Base-by-base conservation (phyloP, 37 sponge, comb jelly and placozoan species). In the Cliona cf. orientalis region DNA sequence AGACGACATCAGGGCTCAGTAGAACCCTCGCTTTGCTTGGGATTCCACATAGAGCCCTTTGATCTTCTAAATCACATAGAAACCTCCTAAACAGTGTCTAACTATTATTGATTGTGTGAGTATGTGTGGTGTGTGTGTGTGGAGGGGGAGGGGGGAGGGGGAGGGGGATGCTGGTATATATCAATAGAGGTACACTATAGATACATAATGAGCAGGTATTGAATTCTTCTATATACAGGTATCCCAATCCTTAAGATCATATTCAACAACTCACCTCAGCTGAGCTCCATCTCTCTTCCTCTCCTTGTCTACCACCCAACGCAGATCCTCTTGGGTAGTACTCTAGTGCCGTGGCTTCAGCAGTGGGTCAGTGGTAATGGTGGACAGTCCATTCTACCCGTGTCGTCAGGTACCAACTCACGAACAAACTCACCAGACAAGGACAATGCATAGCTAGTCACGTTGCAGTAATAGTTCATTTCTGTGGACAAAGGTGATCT, bases 181-280 rank as follows among this genome's bases (percentile, higher is more conserved):
- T n/a, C n/a, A n/a, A n/a, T n/a, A n/a, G n/a, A n/a, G n/a, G 38
- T 31, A 49, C 19, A 38, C 12, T 62, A n/a, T 14, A 6, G 12
- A 62, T 6, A 62, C 7, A 23, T 26, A 25, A 25, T 62, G 64
- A 19, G 17, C 32, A 65, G 23, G 11, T 42, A 33, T 12, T 74
- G 23, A n/a, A 57, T 37, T 68, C 14, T 39, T 14, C 32, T 71
- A 23, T 28, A 29, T 66, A 25, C 63, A 95, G 96, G 99, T 60
- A 93, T 98, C 69, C 99, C 99, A 21, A 96, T 98, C 65, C 58
- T 98, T 46, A 91, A 96, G 84, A 94, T 96, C 19, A 86, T 98
- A 56, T 98, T 91, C 46, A 80, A 86, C 22, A 76, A 73, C 33
- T 82, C 88, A n/a, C 75, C 85, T 19, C 39, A 89, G n/a, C 74